Base-by-base conservation (phyloP, 2,113 vertebrate species). In the Petaurus breviceps region DNA sequence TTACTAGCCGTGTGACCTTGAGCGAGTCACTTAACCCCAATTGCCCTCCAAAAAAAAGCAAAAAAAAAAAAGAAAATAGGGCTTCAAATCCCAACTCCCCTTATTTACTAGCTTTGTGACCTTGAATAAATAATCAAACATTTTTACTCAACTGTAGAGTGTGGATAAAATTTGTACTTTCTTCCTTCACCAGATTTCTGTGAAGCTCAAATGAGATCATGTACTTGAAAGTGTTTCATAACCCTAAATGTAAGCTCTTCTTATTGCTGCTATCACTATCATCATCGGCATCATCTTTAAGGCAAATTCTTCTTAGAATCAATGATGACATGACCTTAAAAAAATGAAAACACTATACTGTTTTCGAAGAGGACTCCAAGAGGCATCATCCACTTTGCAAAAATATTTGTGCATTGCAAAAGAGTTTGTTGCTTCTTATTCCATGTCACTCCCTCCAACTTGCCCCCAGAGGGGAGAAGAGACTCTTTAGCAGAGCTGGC, bases 381-480 rank as follows among this genome's bases (percentile, higher is more conserved):
- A 89, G 28, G 53, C 94, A 97, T 89, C 93, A 97, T 54, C 51
- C 96, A 90, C 94, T 91, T 95, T 95, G 95, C 51, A 96, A 95
- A 94, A 95, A 92, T 97, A 97, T 97, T 98, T 98, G 92, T 91
- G 97, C 93, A n/a, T 98, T 98, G 95, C 98, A 98, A 98, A 99
- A 98, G 98, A 94, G 97, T 98, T 98, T 97, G 97, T 98, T 97
- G 97, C 96, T 97, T 94, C 97, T 97, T 97, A 92, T 96, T 98
- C 96, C 93, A 90, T 94, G 94, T 97, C 96, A 90, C 57, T 98
- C 97, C 93, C 95, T 96, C 93, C 96, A 90, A 93, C 90, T 98
- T 94, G 95, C 98, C 98, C 97, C 49, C 37, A 97, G 98, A 98
- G 6, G 68, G n/a, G 68, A 84, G n/a, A 84, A 37, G n/a, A 84